Conservation (phyloP, 2,888 invertebrate species). For the Bellardia pandia region DNA sequence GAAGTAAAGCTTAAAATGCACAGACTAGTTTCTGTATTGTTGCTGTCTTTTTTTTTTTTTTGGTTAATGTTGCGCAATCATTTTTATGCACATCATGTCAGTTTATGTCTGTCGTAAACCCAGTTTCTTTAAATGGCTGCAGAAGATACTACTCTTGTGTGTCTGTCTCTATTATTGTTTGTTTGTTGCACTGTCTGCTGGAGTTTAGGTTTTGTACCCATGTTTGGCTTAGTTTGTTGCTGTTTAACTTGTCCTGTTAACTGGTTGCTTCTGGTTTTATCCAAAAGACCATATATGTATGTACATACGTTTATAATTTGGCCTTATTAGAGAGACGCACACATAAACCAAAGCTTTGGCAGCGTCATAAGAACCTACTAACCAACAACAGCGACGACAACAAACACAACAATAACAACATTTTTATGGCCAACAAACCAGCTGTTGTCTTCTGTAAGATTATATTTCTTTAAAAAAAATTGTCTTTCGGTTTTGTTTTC, state of each 20-base stretch:
- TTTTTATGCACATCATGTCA: conserved; percentile 60
- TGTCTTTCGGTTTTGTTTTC: conserved; percentile 10
- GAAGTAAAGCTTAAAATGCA: conserved; percentile 14
- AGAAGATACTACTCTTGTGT: conserved; percentile 2
- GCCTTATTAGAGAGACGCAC: conserved; percentile 59
- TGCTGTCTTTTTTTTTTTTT: conserved; percentile 23
- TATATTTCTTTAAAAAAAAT: conserved; percentile 15
- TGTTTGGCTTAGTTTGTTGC: conserved; percentile 47
- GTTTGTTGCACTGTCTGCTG: conserved; percentile 13
- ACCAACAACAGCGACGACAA: conserved; percentile 35
- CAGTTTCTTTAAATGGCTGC: conserved; percentile 56
- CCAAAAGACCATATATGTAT: conserved; percentile 9
- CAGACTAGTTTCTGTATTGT: conserved; percentile 19
- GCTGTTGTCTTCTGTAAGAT: conserved; percentile 50
- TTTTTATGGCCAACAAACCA: conserved; percentile 23
- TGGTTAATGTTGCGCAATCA: conserved; percentile 66
- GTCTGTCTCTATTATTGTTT: conserved; percentile 7
- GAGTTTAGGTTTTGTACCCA: conserved; percentile 2
- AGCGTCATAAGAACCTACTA: conserved; percentile 56
- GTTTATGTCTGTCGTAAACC: conserved; percentile 50
- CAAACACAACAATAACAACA: conserved; percentile 9
- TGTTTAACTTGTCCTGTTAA: conserved; percentile 47
- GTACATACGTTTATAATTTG: conserved; percentile 24
- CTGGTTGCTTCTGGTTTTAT: conserved; percentile 60
- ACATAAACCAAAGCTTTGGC: conserved; percentile 24